Conservation (phyloP, 2,888 invertebrate species). For the Phengaris arion region DNA sequence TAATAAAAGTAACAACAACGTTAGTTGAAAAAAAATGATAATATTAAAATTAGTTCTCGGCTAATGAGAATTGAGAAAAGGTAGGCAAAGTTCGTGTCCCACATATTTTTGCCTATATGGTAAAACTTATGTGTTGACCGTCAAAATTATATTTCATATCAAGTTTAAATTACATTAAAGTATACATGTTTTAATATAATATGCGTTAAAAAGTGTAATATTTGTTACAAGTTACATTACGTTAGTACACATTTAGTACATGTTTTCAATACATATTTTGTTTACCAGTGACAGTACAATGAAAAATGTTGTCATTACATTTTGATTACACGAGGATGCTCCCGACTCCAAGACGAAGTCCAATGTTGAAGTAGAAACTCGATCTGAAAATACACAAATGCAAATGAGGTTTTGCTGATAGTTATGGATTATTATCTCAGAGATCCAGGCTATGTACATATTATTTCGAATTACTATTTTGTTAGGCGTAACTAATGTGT, state of each 20-base stretch:
- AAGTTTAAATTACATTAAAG: not conserved
- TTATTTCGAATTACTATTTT: too few relatives aligned
- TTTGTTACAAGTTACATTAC: not conserved
- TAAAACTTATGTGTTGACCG: slow-evolving; percentile 6
- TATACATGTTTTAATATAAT: not conserved
- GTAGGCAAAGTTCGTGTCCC: too few relatives aligned
- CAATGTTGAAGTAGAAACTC: not conserved
- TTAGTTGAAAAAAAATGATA: too few relatives aligned
- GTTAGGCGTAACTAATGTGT: too few relatives aligned
- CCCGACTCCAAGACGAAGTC: not conserved
- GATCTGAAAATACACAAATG: not conserved
- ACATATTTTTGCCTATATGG: too few relatives aligned
- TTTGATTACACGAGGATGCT: slow-evolving; percentile 22
- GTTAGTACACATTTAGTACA: slow-evolving; percentile 4
- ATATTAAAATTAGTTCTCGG: too few relatives aligned
- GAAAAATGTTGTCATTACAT: slow-evolving; percentile 28
- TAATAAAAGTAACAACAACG: too few relatives aligned
- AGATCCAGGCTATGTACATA: too few relatives aligned
- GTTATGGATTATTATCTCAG: too few relatives aligned
- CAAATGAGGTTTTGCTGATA: not conserved
- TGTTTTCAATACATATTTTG: not conserved
- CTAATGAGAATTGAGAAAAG: too few relatives aligned
- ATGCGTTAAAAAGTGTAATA: not conserved
- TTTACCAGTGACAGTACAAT: slow-evolving; percentile 17
- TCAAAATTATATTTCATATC: not conserved